Conservation (phyloP, 2,797 vertebrate species). For the Melanotaenia parkinsoni region DNA sequence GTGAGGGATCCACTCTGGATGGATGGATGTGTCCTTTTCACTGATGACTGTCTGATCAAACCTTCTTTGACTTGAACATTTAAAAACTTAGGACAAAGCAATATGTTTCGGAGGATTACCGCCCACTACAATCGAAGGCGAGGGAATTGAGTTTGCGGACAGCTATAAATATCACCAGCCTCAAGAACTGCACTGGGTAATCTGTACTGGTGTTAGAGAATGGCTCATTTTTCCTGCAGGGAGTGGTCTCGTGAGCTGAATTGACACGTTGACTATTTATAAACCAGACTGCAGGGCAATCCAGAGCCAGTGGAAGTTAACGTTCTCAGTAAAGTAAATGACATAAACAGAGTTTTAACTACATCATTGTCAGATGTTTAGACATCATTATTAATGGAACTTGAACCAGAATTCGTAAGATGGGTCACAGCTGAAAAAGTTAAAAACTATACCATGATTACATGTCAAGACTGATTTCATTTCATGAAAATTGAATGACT, state of each 20-base stretch:
- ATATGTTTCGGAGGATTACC: constrained; percentile 46
- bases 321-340: too few relatives aligned
- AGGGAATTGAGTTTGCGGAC: constrained; percentile 47
- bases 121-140: constrained; percentile 45
- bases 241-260: constrained; percentile 30
- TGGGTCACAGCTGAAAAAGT: too few relatives aligned
- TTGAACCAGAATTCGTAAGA: too few relatives aligned
- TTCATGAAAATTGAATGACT: too few relatives aligned
- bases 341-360: too few relatives aligned
- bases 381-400: too few relatives aligned
- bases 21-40: constrained; percentile 10
- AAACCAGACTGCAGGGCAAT: constrained; percentile 39
- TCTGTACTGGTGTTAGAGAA: constrained; percentile 28
- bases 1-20: not conserved
- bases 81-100: constrained; percentile 34
- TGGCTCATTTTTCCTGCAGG: constrained; percentile 14
- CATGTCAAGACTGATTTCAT: too few relatives aligned
- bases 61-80: constrained; percentile 21
- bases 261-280: constrained; percentile 12
- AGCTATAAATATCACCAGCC: constrained; percentile 53
- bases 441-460: too few relatives aligned
- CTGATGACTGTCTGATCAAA: constrained; percentile 41
- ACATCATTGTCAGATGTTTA: too few relatives aligned
- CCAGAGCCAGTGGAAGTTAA: not conserved
- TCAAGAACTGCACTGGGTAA: constrained; percentile 4